These are phyloP conservation scores for Elachura formosa DNA, from an alignment of 2,113 vertebrate genomes.

Conservation along the genomic window DNA sequence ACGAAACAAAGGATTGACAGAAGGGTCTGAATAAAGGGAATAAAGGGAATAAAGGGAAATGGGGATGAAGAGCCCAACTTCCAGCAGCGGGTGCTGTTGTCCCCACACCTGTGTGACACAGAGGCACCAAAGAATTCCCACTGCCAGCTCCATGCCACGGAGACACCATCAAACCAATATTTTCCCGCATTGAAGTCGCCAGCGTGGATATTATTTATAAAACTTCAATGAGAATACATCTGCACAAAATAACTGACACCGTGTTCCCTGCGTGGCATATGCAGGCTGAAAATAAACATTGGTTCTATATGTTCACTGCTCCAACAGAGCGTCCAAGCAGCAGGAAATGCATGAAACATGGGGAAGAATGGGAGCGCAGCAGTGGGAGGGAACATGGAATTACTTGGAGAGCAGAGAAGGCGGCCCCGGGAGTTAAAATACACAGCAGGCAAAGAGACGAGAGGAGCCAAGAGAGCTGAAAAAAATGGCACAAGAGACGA, in stretches of 20 bases:
- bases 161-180: not conserved
- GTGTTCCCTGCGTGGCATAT: constrained; percentile 36
- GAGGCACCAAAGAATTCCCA: not conserved
- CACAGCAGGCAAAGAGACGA: constrained; percentile 46
- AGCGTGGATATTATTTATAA: constrained; percentile 33
- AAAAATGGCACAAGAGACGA: constrained; percentile 66
- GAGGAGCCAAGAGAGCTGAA: constrained; percentile 63
- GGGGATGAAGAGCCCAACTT: not conserved
- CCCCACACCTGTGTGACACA: accelerated
- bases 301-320: constrained; percentile 13
- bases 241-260: constrained; percentile 42
- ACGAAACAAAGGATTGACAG: not conserved
- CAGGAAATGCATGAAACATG: constrained; percentile 56
- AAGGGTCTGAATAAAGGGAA: not conserved
- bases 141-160: accelerated
- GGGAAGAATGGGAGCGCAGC: constrained; percentile 30
- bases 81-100: too few species aligned
- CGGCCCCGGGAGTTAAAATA: constrained; percentile 61
- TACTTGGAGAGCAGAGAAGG: constrained; percentile 45
- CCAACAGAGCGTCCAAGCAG: constrained; percentile 32
- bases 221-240: constrained; percentile 37
- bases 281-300: constrained; percentile 58
- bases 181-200: not conserved
- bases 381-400: constrained; percentile 43
- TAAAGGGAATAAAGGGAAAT: not conserved